Evolutionary conservation across 2,888 invertebrate genomes (phyloP), one percentile per base, ranked within the genome.

Genomic region (Strigamia crassipes): DNA sequence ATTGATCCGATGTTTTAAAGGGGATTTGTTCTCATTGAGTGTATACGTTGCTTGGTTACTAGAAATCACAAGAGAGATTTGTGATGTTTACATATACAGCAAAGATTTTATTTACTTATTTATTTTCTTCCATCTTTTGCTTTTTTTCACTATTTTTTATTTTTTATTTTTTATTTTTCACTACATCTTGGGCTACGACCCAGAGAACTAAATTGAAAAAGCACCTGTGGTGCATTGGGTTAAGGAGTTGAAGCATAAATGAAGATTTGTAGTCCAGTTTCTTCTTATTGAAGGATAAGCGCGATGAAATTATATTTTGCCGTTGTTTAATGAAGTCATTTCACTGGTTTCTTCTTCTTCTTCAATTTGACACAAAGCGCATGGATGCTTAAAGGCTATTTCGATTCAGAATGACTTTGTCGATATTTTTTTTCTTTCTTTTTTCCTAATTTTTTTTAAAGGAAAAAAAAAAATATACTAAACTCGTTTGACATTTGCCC

Each of bases 271-370:
- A 66, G 61, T 66, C 61, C 3, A 18, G 21, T 66, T 66, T 66
- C 61, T 66, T 66, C 61, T 66, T 66, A 66, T 66, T 66, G 61
- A 66, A 66, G 61, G 61, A 66, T 66, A 66, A 66, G 61, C 61
- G 61, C 21, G 61, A 66, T 66, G 61, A 66, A 66, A 66, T 66
- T 66, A 66, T 66, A 66, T 66, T 66, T 66, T 21, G 13, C 61
- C 61, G 61, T 21, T 15, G 13, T 66, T 66, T 66, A 66, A 66
- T 66, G 61, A 66, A 66, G 61, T 66, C 61, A 66, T 66, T 66
- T 66, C 61, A 23, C 61, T 12, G 46, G 61, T 66, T 66, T 66
- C 61, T 66, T 66, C 61, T 66, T 66, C 61, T 66, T 23, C 61
- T 66, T 66, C 61, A 66, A 66, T 66, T 66, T 66, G 61, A 18